Evolutionary conservation across 1,140 invertebrate species (phyloP), one percentile per base, ranked within the genome.

Genomic region (Gryon sp.): DNA sequence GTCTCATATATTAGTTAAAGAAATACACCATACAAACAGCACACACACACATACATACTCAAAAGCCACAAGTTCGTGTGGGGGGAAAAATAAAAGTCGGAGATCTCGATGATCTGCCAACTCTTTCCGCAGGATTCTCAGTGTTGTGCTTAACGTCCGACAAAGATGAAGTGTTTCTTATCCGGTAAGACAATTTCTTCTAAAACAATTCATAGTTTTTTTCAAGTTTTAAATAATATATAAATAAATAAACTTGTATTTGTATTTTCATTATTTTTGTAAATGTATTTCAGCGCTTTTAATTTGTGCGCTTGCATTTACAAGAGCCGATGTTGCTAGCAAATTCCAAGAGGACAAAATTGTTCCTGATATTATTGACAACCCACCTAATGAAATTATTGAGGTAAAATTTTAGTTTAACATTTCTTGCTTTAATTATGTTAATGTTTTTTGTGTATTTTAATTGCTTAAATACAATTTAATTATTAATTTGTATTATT

Each of bases 331-430:
- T 43, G 84, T 86, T n/a, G 70, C 80, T 19, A 53, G 63, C 7
- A 79, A 78, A 19, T 86, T 89, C 32, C 82, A 90, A 65, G 66
- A 85, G 5, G 85, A 90, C 2, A 86, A 85, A 80, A 88, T 91
- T 4, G 85, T 88, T 2, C 86, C 90, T 1, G 90, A 91, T 36
- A 90, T 91, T 16, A 84, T 91, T 52, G 82, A 87, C 30, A 80
- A 19, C 19, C 76, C 83, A 4, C 90, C 90, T 6, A 62, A 36
- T 7, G 82, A 87, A 28, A 66, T 83, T 7, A 85, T 90, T 7
- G 83, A 90, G 84, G 87, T 91, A 76, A 41, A 4, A 14, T 2
- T 74, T 15, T 69, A 11, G 20, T 40, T 32, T 32, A 8, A 41
- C n/a, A n/a, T n/a, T n/a, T n/a, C n/a, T n/a, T n/a, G n/a, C n/a